Base-by-base conservation (phyloP, 2,888 invertebrate genomes). In the Idaea biselata region DNA sequence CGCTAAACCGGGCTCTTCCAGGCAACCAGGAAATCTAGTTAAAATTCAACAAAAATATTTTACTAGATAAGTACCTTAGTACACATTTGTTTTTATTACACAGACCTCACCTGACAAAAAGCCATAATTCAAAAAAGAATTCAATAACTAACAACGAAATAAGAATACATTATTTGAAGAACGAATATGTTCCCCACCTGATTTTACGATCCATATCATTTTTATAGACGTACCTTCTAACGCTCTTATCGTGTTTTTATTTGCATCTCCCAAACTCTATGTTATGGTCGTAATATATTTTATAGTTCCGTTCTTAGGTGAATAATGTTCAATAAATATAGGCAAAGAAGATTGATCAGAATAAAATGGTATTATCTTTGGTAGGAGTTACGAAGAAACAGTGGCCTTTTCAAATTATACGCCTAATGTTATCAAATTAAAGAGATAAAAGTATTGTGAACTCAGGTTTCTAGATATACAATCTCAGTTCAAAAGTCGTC, bases 121-220 rank as follows among this genome's bases (percentile, higher is more conserved):
- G 14, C 44, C 44, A 44, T 44, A 44, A 44, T 44, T 44, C 44
- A 44, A 44, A 33, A 44, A 7, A 14, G 44, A 14, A 44, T 44
- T 44, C 44, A 44, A 44, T 44, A 44, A 76, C 78, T 77, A 74
- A 70, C 62, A 65, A 68, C 71, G 74, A 75, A 74, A 77, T 75
- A 73, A 73, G 73, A 68, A 68, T 68, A 68, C 70, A 70, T 74
- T 74, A 78, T 44, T 44, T 44, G 44, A 70, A 66, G 71, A 73
- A 72, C 63, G 66, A 68, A 62, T 71, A 69, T 66, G 60, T 70
- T 66, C 70, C 71, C 71, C 56, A 56, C 56, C 56, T 73, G 76
- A 78, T 78, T 81, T 83, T 81, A 82, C 74, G 79, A 76, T 76
- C 73, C 77, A 77, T 77, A 82, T 83, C 81, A 78, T 71, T 79